Percentiles rank a stretch among this genome's conserved stretches.
Evolutionary conservation across 23 tunicate species (phyloP).

Genomic region (Aplidium turbinatum): DNA sequence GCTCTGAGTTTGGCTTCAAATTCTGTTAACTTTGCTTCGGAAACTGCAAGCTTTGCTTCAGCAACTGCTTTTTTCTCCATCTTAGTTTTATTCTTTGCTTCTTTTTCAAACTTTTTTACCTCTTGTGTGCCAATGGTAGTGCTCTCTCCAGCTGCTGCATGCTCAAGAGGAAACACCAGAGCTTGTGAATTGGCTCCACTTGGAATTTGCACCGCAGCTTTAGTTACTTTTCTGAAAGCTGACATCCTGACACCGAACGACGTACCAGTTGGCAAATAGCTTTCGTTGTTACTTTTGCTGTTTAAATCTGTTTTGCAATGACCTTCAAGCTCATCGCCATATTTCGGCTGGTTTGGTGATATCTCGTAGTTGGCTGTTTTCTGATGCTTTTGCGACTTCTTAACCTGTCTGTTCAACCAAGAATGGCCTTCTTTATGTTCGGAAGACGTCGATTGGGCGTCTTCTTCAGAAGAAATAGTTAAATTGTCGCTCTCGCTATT

Average conservation of each 20-base stretch:
- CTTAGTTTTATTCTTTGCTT: conserved; percentile 69
- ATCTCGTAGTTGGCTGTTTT: background rate
- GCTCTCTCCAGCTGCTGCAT: conserved; percentile 59
- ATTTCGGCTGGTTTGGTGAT: background rate
- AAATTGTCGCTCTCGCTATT: background rate
- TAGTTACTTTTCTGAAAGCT: background rate
- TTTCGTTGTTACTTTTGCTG: conserved; percentile 27
- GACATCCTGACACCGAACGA: conserved; percentile 19
- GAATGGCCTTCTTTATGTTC: no score
- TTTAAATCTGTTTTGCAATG: no score
- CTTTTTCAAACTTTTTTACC: conserved; percentile 49
- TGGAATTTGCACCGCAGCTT: background rate
- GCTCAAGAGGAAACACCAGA: conserved; percentile 60
- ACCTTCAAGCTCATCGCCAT: background rate
- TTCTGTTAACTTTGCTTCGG: conserved; percentile 78
- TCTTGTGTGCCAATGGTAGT: conserved; percentile 33
- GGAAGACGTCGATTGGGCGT: background rate
- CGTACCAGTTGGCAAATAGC: conserved; percentile 45
- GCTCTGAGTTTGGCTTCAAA: conserved; percentile 77
- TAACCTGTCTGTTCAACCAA: background rate
- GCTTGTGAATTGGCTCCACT: background rate
- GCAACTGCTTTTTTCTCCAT: conserved; percentile 42
- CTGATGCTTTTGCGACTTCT: no score
- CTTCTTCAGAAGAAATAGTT: background rate
- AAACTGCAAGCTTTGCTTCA: conserved; percentile 53